Evolutionary conservation across 2,113 vertebrate genomes (phyloP).

Genomic region (Carettochelys insculpta): DNA sequence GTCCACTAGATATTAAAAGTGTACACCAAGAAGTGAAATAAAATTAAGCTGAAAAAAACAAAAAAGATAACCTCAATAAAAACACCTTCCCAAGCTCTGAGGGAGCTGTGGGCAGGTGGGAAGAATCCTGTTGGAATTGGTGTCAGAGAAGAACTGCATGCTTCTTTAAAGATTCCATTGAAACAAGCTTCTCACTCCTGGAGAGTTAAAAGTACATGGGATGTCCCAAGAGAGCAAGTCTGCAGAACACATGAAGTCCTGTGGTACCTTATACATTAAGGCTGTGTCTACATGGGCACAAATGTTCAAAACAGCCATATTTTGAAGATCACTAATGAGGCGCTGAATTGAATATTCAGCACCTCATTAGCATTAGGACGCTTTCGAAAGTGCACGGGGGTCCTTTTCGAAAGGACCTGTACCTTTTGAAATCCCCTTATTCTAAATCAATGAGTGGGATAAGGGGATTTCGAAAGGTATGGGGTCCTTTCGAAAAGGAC

Average conservation of each 20-base stretch:
- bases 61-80: not conserved
- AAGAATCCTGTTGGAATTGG: not conserved
- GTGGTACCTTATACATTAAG: too few relatives aligned
- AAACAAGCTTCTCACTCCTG: not conserved
- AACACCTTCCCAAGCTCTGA: not conserved
- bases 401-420: too few relatives aligned
- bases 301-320: too few relatives aligned
- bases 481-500: too few relatives aligned
- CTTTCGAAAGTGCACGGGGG: too few relatives aligned
- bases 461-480: too few relatives aligned
- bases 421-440: too few relatives aligned
- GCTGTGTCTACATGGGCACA: too few relatives aligned
- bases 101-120: not conserved
- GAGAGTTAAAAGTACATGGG: not conserved
- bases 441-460: too few relatives aligned
- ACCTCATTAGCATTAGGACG: too few relatives aligned
- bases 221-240: not conserved
- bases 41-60: conserved; percentile 12
- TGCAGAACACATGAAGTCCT: not conserved
- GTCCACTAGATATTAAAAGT: not conserved
- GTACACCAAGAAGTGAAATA: not conserved
- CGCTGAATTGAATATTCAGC: too few relatives aligned
- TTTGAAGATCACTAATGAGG: too few relatives aligned
- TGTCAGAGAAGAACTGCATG: not conserved
- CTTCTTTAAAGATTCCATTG: not conserved